Base-by-base conservation (phyloP, 1,140 invertebrate species). In the Pantala flavescens region DNA sequence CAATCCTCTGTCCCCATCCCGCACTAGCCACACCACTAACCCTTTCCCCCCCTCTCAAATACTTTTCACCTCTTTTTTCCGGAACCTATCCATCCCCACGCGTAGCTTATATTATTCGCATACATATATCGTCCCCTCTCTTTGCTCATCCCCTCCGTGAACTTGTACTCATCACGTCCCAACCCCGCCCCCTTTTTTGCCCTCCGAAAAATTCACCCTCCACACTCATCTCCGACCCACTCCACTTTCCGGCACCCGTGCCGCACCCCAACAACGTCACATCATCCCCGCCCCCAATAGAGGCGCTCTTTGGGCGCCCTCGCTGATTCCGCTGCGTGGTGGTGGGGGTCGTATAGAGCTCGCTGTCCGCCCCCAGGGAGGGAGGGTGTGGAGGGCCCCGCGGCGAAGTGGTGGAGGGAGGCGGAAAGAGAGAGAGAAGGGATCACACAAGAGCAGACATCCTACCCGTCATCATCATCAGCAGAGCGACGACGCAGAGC, bases 251-350 rank as follows among this genome's bases (percentile, higher is more conserved):
- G 49, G 49, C 49, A 63, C 49, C 49, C 49, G 49, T 21, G n/a
- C 49, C 14, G 49, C 5, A 63, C 49, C 49, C 28, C 28, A 2
- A 3, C 49, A 21, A 63, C 49, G 49, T 63, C 49, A 63, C 49
- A 63, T 63, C 49, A 63, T 63, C n/a, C 28, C 49, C 49, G 49
- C 49, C 49, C n/a, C 49, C 49, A 63, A 63, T 63, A 63, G 49
- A 63, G 49, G 49, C 49, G 49, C 49, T 63, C 49, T 63, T 63
- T 63, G 49, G 49, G 49, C 49, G 49, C 49, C 49, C 49, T 63
- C 49, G 49, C 49, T 63, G 49, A 63, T 63, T 63, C 49, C 49
- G 49, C 49, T 63, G 49, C 49, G 49, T 63, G 49, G 49, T 63
- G 49, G 49, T 63, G 49, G 14, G 5, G 49, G 49, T 63, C 3